Base-by-base conservation (phyloP, 2,113 vertebrate species). In the Paramisgurnus dabryanus region DNA sequence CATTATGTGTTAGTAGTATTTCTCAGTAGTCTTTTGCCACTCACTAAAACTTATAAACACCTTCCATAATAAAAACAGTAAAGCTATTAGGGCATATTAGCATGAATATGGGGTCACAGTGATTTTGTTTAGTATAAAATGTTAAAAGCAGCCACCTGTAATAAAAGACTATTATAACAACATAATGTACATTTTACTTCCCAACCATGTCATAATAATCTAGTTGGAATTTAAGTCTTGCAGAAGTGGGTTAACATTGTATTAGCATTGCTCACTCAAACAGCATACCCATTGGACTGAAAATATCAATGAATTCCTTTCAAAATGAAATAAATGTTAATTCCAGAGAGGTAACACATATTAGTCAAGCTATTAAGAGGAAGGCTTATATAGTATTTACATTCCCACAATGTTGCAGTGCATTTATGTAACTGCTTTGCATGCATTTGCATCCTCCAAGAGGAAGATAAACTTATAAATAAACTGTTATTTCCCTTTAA, bases 201-300 rank as follows among this genome's bases (percentile, higher is more conserved):
- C 40, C 5, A 4, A 63, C n/a, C 41, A 71, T n/a, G 7, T 63
- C 72, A 39, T n/a, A 64, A 22, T 47, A 60, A 8, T 18, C 39
- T 63, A 60, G 22, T 17, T 69, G 57, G 45, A 69, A 79, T 79
- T 57, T 58, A 45, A 76, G 60, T 57, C 17, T 67, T 15, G 60
- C 40, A 75, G 7, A 74, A 45, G 43, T 83, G 57, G 69, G 70
- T 9, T 79, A 63, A 70, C 34, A 77, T 61, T 82, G 68, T 50
- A 68, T 76, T 64, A 70, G 11, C 45, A 41, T 12, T 43, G 47
- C n/a, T 64, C 4, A 55, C 18, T 8, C 15, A 55, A 9, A 78
- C 34, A 60, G 43, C 27, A 49, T 77, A 67, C 3, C 15, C 41
- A 78, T 82, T 78, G 18, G 78, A 60, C 67, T 49, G 49, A 57